A percentile compares a stretch with the other conserved stretches of the same genome.
Evolutionary conservation across 2,113 vertebrate genomes (phyloP).

Genomic region (Hemibates koningsi): DNA sequence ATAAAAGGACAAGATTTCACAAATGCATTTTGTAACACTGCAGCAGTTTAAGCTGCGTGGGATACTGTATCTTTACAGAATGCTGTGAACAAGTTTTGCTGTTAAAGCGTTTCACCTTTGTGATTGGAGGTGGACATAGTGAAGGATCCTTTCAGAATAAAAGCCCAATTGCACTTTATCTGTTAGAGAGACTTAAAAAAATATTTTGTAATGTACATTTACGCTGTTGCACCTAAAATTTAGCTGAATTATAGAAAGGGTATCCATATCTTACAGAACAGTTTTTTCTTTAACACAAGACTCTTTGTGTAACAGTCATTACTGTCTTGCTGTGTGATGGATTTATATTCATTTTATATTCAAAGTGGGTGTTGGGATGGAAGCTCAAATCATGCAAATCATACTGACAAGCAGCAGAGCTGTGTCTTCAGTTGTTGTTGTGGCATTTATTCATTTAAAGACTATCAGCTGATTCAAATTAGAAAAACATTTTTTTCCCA

Average conservation of each 20-base stretch:
- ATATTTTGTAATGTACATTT: background rate
- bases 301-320: background rate
- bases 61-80: background rate
- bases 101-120: fast-evolving
- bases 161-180: fast-evolving
- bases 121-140: background rate
- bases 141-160: background rate
- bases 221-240: background rate
- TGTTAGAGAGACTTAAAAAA: background rate
- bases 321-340: background rate
- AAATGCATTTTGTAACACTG: conserved; percentile 17
- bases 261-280: background rate
- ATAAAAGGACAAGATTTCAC: conserved; percentile 8
- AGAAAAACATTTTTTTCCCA: background rate
- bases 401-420: background rate
- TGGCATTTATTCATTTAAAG: background rate
- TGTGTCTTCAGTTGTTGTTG: background rate
- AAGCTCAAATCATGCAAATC: background rate
- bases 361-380: background rate
- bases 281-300: background rate
- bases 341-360: background rate
- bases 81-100: background rate
- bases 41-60: background rate
- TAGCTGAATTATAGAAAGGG: fast-evolving
- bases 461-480: background rate